Evolutionary conservation across 1,140 invertebrate genomes (phyloP), one percentile per base, ranked within the genome.

Genomic region (Tetraneura akinire): DNA sequence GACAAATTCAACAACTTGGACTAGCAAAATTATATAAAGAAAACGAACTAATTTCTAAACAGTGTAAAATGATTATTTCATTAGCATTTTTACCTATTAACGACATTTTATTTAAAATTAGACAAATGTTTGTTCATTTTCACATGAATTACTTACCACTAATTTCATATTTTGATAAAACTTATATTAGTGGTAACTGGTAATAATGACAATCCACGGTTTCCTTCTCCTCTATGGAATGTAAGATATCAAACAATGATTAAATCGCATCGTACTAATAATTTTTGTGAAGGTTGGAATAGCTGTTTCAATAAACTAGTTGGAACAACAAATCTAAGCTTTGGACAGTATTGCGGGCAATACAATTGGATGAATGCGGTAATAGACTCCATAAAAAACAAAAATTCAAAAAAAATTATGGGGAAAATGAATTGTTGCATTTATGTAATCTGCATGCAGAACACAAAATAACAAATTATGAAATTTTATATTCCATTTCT

Each of bases 161-260:
- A 10, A 64, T 64, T 64, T 64, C 62, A 64, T 42, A 37, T 10
- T 37, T 64, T 64, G 29, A 64, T n/a, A 37, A 11, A 64, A 64
- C 62, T 64, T 64, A 64, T 32, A 37, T 64, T 37, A 64, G 14
- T 37, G 62, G 26, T n/a, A n/a, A n/a, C n/a, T n/a, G n/a, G n/a
- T 37, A 64, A 32, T 64, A 37, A 64, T 3, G 37, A 66, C 29
- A 37, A 32, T 32, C 14, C 62, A 66, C 16, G 11, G 62, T 64
- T 14, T 14, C 2, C 29, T 32, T 3, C 29, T n/a, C n/a, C n/a
- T n/a, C n/a, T n/a, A n/a, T n/a, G n/a, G n/a, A n/a, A n/a, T 64
- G 60, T 64, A 37, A 64, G 14, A 64, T 16, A 37, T 4, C 5
- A 64, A 37, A 64, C 60, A 64, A 64, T 64, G 23, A 18, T 18